These are phyloP conservation scores for Goniozus legneri DNA, from an alignment of 1,140 invertebrate genomes.

Conservation along the genomic window DNA sequence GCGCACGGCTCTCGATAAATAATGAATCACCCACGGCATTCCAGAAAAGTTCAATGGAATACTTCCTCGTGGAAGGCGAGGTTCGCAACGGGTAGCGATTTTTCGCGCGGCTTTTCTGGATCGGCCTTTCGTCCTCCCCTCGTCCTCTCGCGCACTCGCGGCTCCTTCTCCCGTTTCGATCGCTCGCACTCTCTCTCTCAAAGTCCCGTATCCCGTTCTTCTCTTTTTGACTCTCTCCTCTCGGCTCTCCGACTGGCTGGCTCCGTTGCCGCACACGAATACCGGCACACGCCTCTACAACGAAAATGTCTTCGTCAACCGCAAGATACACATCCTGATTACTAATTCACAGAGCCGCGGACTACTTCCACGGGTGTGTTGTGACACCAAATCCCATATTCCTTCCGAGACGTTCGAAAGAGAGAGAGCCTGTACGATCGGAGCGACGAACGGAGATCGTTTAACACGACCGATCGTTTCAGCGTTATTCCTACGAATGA, in stretches of 20 bases:
- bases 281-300: too few relatives aligned
- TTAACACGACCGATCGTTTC: too few relatives aligned
- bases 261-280: too few relatives aligned
- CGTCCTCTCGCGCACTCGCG: too few relatives aligned
- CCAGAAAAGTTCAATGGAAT: too few relatives aligned
- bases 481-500: too few relatives aligned
- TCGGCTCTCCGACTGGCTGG: not conserved
- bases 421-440: conserved; percentile 6
- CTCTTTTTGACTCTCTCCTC: not conserved
- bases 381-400: conserved; percentile 56
- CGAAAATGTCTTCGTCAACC: conserved; percentile 8
- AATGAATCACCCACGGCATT: too few relatives aligned
- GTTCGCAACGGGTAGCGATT: too few relatives aligned
- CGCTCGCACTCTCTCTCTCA: not conserved
- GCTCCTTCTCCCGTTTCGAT: not conserved
- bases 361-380: conserved; percentile 46
- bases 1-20: too few relatives aligned
- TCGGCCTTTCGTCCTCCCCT: not conserved
- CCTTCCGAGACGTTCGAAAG: conserved; percentile 29
- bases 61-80: too few relatives aligned
- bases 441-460: not conserved
- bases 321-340: conserved; percentile 46
- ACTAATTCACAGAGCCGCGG: conserved; percentile 49
- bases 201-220: too few relatives aligned
- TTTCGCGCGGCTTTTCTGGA: too few relatives aligned